Conservation (phyloP, 2,797 vertebrate species). For the Delichon dasypus region DNA sequence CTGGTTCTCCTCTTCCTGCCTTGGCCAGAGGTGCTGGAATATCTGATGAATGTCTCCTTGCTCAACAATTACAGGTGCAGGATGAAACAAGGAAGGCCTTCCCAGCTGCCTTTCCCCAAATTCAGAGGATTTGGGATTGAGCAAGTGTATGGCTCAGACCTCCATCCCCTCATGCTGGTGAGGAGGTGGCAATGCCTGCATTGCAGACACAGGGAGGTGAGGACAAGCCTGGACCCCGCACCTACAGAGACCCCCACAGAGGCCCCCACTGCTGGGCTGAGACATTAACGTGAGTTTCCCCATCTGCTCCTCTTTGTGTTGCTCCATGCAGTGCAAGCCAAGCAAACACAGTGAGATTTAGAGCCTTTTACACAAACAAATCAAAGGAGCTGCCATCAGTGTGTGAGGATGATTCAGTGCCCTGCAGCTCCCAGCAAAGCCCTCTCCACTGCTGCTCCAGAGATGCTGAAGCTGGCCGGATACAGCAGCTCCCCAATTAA, state of each 20-base stretch:
- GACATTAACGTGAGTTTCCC: not conserved
- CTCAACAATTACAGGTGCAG: not conserved
- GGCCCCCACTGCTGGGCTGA: not conserved
- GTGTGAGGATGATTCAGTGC: slow-evolving; percentile 9
- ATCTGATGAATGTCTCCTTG: not conserved
- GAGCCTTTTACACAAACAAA: not conserved
- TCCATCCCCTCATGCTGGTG: not conserved
- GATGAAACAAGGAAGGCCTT: not conserved
- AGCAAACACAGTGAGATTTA: not conserved
- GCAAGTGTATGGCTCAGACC: not conserved
- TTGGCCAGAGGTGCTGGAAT: not conserved
- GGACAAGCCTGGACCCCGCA: not conserved
- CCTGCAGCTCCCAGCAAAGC: not conserved
- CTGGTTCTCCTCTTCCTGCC: not conserved
- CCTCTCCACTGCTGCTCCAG: not conserved
- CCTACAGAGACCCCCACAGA: not conserved
- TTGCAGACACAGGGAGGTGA: not conserved
- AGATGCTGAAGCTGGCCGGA: not conserved
- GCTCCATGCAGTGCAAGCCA: not conserved
- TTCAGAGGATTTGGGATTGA: not conserved
- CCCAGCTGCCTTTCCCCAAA: not conserved
- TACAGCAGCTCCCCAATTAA: not conserved
- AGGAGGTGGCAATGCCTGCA: not conserved
- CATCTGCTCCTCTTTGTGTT: not conserved
- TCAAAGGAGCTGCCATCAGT: not conserved